Base-by-base conservation (phyloP, 2,797 vertebrate genomes). In the Catamblyrhynchus diadema region DNA sequence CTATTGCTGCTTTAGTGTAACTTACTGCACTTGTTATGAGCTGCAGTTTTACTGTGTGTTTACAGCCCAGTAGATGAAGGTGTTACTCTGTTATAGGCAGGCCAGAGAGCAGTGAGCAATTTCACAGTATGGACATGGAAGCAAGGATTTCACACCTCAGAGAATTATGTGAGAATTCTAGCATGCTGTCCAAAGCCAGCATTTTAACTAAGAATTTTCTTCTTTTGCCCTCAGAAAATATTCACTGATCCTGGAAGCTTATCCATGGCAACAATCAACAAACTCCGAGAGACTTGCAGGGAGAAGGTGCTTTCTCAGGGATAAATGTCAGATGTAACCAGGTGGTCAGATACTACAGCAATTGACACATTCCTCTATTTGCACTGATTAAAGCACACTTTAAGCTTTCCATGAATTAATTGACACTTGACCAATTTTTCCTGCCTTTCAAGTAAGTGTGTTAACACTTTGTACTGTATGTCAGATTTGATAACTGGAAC, bases 231-330 rank as follows among this genome's bases (percentile, higher is more conserved):
- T 15, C 78, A 98, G 98, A 99, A 98, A 98, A 99, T 99, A 96
- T 99, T 99, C 96, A 98, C 97, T 3, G 99, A 99, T 81, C 99
- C 99, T 10, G 99, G 99, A 95, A 98, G 98, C 91, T 97, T 99
- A 77, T 97, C 99, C 95, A 98, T 88, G 96, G 90, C 98, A 56
- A 98, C 98, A 25, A 92, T 99, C 94, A 92, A 96, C 87, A 99
- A 98, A 95, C 98, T 99, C 27, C 98, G 99, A 32, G 97, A 96
- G 65, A 97, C 67, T 1, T 98, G 98, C 92, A 97, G 97, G 62
- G 97, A 98, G 8, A 97, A 95, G 57, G 48, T 99, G 60, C 95
- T 98, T 93, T 96, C 97, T 41, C 98, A 98, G 96, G 98, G 98
- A 93, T 97, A 86, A 96, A 4, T 19, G 16, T 30, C 67, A 30